phyloP scores from a whole-genome alignment of 2,797 vertebrate species.

The Falco peregrinus region DNA sequence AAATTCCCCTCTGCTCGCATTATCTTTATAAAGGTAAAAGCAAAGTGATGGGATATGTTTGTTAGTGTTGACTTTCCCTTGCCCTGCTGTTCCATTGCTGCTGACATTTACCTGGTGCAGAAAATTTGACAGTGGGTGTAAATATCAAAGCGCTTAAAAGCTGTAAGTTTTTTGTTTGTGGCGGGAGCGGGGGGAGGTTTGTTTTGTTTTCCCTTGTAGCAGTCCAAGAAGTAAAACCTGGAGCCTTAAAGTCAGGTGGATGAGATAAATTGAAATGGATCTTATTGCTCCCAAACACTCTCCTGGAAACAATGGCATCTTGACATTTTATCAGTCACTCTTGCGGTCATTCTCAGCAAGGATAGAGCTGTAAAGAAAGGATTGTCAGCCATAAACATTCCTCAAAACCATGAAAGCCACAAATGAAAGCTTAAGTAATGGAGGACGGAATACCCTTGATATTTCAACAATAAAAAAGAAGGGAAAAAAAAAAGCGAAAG shows the following conservation, averaged over 20 bases:
- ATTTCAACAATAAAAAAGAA: conserved; percentile 76
- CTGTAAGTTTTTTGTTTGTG: not conserved
- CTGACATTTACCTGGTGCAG: not conserved
- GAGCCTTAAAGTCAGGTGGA: conserved; percentile 77
- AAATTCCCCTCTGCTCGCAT: fast-evolving
- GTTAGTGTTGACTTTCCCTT: not conserved
- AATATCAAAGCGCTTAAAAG: conserved; percentile 27
- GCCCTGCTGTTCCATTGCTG: not conserved
- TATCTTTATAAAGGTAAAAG: not conserved
- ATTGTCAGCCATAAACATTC: conserved; percentile 85
- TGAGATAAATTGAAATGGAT: conserved; percentile 83
- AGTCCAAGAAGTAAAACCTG: conserved; percentile 67
- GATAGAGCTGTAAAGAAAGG: conserved; percentile 83
- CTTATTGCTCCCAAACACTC: conserved; percentile 80
- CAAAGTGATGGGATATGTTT: not conserved
- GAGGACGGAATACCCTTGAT: conserved; percentile 84
- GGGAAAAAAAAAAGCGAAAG: not conserved
- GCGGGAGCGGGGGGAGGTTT: not conserved
- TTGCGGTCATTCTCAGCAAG: conserved; percentile 82
- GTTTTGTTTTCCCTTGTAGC: conserved; percentile 48
- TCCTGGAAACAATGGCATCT: conserved; percentile 84
- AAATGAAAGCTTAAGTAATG: conserved; percentile 85
- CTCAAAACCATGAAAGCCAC: conserved; percentile 85
- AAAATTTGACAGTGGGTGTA: not conserved
- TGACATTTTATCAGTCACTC: conserved; percentile 87